phyloP scores from a whole-genome alignment of 2,797 vertebrate species.

The Arremon brunneinucha region DNA sequence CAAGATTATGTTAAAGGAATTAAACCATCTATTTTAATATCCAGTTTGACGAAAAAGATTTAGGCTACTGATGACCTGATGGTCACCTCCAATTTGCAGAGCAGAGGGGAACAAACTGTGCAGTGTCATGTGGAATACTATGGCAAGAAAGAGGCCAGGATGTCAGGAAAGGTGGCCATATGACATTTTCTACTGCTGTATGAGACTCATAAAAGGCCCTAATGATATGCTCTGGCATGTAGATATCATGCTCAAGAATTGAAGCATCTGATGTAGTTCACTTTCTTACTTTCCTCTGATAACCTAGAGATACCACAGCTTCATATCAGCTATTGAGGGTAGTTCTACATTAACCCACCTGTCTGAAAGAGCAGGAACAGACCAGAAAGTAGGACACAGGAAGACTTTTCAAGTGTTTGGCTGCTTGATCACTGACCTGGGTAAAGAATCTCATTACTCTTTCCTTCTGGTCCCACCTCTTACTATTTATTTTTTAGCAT shows the following conservation, averaged over 20 bases:
- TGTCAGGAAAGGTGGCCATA: not conserved
- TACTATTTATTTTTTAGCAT: not conserved
- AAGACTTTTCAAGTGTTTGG: not conserved
- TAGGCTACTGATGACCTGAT: not conserved
- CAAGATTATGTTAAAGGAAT: not conserved
- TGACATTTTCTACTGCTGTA: not conserved
- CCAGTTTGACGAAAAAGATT: not conserved
- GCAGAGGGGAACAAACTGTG: not conserved
- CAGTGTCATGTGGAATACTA: not conserved
- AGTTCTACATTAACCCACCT: not conserved
- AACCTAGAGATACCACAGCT: not conserved
- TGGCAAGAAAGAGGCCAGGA: not conserved
- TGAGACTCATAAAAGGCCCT: not conserved
- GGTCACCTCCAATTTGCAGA: not conserved
- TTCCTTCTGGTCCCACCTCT: not conserved
- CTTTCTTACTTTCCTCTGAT: not conserved
- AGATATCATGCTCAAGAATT: not conserved
- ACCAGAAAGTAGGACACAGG: not conserved
- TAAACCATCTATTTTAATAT: not conserved
- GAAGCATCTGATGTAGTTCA: not conserved
- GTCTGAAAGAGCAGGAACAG: not conserved
- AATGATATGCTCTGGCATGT: not conserved
- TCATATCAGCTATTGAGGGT: not conserved
- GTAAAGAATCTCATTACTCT: not conserved
- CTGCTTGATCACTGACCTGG: not conserved